Conservation (phyloP, 2,888 invertebrate species). For the Torymus tubicola region DNA sequence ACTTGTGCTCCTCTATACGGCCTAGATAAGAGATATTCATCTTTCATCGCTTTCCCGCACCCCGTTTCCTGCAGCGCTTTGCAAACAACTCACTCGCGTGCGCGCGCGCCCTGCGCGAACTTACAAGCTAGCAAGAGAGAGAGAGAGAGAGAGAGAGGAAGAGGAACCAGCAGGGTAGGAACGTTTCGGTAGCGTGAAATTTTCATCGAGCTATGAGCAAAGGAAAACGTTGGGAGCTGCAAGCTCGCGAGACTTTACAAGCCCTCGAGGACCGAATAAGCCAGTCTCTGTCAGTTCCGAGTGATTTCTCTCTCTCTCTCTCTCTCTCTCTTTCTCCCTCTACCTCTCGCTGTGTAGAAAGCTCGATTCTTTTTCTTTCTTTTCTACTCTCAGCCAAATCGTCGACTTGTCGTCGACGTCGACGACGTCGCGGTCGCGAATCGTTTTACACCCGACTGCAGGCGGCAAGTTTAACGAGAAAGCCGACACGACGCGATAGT, state of each 20-base stretch:
- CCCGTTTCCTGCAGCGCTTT: slow-evolving; percentile 21
- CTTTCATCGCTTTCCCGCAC: slow-evolving; percentile 25
- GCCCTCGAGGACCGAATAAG: slow-evolving; percentile 29
- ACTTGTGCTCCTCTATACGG: neutral
- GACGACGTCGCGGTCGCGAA: neutral
- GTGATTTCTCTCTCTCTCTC: slow-evolving; percentile 41
- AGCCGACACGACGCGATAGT: too few relatives aligned
- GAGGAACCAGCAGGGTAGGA: neutral
- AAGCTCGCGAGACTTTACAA: slow-evolving; percentile 13
- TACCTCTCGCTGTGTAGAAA: neutral
- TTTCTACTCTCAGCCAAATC: slow-evolving; percentile 1
- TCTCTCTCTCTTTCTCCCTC: slow-evolving; percentile 29
- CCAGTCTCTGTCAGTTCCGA: slow-evolving; percentile 27
- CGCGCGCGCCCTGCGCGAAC: neutral
- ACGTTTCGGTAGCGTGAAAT: slow-evolving; percentile 12
- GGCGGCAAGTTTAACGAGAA: too few relatives aligned
- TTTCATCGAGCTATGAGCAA: slow-evolving; percentile 36
- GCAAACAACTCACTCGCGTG: neutral
- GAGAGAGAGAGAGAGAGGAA: too few relatives aligned
- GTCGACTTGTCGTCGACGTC: slow-evolving; percentile 1
- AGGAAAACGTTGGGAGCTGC: slow-evolving; percentile 16
- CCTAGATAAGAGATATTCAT: slow-evolving; percentile 19
- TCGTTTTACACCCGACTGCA: slow-evolving; percentile 4
- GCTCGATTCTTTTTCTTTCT: slow-evolving; percentile 15
- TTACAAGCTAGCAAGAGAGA: neutral